Evolutionary conservation across 2,888 invertebrate species (phyloP).

Genomic region (Ecliptopera silaceata): DNA sequence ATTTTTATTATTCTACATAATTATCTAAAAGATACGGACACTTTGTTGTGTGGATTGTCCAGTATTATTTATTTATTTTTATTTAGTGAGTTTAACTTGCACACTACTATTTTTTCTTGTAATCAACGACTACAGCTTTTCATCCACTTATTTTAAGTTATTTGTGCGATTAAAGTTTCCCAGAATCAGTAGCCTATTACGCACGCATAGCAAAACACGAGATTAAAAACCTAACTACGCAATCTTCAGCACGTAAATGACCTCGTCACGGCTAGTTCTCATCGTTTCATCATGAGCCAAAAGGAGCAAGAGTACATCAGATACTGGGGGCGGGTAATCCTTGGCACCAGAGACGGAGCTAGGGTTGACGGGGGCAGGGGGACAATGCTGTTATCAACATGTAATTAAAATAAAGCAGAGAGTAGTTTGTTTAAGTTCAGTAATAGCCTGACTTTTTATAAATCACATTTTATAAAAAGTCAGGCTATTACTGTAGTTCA

Average conservation of each 20-base stretch:
- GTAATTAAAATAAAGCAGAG: no score
- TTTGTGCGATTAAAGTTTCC: neutral
- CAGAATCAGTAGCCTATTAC: constrained; percentile 19
- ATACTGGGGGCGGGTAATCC: constrained; percentile 53
- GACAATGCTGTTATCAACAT: no score
- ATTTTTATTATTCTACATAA: no score
- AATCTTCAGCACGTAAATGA: constrained; percentile 47
- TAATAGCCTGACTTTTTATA: no score
- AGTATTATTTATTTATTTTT: no score
- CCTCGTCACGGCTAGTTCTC: constrained; percentile 51
- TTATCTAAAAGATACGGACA: no score
- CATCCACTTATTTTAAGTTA: neutral
- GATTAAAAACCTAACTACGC: constrained; percentile 25
- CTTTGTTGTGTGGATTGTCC: no score
- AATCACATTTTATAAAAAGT: no score
- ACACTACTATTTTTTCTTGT: neutral
- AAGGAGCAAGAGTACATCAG: constrained; percentile 46
- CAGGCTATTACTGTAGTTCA: no score
- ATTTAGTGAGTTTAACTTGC: no score
- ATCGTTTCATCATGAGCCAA: constrained; percentile 39
- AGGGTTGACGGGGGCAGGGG: constrained; percentile 2
- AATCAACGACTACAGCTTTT: neutral
- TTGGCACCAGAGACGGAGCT: constrained; percentile 28
- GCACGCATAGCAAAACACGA: constrained; percentile 17
- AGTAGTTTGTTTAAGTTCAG: no score